phyloP scores from a whole-genome alignment of 2,113 vertebrate genomes.

The Brienomyrus brachyistius region DNA sequence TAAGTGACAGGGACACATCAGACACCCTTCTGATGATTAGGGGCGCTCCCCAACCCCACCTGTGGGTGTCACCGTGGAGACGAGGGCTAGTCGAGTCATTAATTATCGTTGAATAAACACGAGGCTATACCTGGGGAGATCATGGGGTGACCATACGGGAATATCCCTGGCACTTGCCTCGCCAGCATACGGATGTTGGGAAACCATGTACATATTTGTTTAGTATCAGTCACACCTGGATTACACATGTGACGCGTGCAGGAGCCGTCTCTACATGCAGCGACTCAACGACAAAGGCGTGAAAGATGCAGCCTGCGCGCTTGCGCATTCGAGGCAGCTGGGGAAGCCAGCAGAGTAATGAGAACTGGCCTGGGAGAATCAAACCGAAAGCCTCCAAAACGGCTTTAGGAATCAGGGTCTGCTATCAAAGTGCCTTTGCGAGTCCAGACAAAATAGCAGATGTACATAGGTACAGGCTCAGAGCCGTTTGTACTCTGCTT shows the following conservation, averaged over 20 bases:
- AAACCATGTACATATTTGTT: not conserved
- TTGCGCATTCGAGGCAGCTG: slow-evolving; percentile 53
- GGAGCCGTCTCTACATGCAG: not conserved
- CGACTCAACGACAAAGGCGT: not conserved
- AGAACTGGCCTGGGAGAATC: not conserved
- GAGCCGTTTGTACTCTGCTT: not conserved
- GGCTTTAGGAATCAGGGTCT: not conserved
- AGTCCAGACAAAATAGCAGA: not conserved
- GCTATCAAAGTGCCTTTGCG: not conserved
- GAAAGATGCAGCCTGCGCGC: not conserved
- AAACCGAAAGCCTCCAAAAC: not conserved
- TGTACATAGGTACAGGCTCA: not conserved
- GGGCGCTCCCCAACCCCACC: not conserved
- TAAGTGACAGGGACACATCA: slow-evolving; percentile 11
- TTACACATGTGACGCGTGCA: not conserved
- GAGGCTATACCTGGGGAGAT: not conserved
- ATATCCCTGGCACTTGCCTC: not conserved
- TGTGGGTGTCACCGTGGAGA: slow-evolving; percentile 21
- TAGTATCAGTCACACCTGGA: not conserved
- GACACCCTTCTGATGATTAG: not conserved
- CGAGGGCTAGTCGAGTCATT: slow-evolving; percentile 24
- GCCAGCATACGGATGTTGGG: not conserved
- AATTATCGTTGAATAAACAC: slow-evolving; percentile 33
- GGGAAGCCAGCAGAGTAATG: slow-evolving; percentile 57
- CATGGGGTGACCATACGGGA: not conserved